Evolutionary conservation across 2,113 vertebrate genomes (phyloP).

Genomic region (Oriolus oriolus): DNA sequence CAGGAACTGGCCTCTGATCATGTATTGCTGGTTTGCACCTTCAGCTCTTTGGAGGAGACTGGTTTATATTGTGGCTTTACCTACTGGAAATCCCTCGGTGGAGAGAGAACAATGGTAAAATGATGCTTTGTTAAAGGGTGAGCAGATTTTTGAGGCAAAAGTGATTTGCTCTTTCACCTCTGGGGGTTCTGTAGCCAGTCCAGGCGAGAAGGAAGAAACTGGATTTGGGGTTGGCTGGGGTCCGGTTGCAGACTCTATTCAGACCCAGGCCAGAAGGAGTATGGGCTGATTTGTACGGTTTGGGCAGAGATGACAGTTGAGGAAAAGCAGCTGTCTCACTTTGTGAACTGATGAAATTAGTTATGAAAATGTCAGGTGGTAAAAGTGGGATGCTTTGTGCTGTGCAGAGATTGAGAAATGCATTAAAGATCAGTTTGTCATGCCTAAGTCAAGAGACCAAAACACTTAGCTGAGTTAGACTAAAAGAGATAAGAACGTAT

Average conservation of each 20-base stretch:
- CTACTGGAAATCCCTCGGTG: not conserved
- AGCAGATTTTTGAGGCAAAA: not conserved
- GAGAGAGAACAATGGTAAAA: not conserved
- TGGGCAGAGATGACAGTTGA: constrained; percentile 1
- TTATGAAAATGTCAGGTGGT: not conserved
- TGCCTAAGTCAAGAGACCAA: not conserved
- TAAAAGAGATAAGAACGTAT: not conserved
- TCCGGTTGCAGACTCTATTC: not conserved
- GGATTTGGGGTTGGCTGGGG: not conserved
- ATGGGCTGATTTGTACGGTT: not conserved
- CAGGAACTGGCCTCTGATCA: not conserved
- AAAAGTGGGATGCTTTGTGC: not conserved
- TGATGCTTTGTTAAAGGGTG: not conserved
- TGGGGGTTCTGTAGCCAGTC: not conserved
- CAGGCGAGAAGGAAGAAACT: not conserved
- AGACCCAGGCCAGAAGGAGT: not conserved
- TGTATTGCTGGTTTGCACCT: not conserved
- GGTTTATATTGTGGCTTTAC: not conserved
- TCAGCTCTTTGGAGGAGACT: not conserved
- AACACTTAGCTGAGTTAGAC: not conserved
- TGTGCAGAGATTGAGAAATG: not conserved
- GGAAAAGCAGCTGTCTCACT: not conserved
- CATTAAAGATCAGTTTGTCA: not conserved
- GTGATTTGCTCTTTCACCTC: constrained; percentile 1
- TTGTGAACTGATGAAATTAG: not conserved